Percentiles rank a stretch among this genome's conserved stretches.
Evolutionary conservation across 2,888 invertebrate genomes (phyloP).

Genomic region (Sclerodermus sp.): DNA sequence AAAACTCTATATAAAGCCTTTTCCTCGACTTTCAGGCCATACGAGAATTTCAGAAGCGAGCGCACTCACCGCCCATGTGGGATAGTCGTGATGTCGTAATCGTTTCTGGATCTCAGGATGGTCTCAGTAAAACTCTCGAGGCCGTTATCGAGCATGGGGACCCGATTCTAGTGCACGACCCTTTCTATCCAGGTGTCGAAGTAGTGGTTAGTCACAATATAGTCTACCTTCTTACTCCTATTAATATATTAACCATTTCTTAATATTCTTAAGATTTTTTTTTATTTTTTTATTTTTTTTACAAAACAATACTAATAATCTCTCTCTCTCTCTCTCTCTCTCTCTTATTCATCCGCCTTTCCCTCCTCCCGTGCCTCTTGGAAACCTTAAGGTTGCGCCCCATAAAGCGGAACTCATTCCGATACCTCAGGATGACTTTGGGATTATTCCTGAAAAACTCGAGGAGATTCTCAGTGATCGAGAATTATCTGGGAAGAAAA

Average conservation of each 20-base stretch:
- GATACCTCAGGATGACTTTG: conserved; percentile 71
- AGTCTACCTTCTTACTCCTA: neutral
- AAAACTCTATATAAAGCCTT: no score
- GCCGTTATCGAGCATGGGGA: conserved; percentile 72
- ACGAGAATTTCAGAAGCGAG: conserved; percentile 64
- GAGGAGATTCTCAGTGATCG: conserved; percentile 63
- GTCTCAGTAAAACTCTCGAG: conserved; percentile 74
- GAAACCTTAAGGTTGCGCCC: conserved; percentile 67
- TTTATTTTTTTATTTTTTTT: neutral
- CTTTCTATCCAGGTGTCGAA: conserved; percentile 72
- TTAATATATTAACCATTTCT: neutral
- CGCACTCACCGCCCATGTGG: conserved; percentile 70
- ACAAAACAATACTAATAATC: no score
- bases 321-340: conserved; percentile 25
- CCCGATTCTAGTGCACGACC: conserved; percentile 71
- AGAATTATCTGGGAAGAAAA: conserved; percentile 56
- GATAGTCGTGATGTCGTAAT: conserved; percentile 66
- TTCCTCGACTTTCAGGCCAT: conserved; percentile 56
- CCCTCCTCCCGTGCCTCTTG: no score
- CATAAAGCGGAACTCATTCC: conserved; percentile 67
- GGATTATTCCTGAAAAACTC: conserved; percentile 67
- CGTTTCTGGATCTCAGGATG: conserved; percentile 78
- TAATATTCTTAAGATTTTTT: neutral
- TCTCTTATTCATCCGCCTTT: no score
- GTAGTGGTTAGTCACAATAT: conserved; percentile 62